Conservation (phyloP, 2,113 vertebrate species). For the Odontophorus gujanensis region DNA sequence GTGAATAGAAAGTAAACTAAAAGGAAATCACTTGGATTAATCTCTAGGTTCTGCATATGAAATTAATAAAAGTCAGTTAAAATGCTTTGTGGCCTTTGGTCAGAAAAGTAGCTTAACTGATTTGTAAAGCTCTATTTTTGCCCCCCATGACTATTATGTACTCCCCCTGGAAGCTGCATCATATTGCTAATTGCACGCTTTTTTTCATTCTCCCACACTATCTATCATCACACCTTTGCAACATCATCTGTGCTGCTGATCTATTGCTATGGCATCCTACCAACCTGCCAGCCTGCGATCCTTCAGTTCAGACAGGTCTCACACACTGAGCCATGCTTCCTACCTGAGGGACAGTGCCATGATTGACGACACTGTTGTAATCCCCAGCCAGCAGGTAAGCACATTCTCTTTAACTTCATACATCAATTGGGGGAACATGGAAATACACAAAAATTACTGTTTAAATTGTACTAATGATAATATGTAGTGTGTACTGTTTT, state of each 20-base stretch:
- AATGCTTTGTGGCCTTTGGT: not conserved
- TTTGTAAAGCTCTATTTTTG: not conserved
- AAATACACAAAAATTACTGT: not conserved
- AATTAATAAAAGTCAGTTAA: not conserved
- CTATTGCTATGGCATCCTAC: conserved; percentile 74
- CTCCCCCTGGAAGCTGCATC: conserved; percentile 80
- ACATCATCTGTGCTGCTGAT: conserved; percentile 70
- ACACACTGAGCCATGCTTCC: conserved; percentile 90
- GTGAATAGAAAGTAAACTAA: conserved; percentile 29
- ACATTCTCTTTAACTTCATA: not conserved
- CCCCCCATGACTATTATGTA: not conserved
- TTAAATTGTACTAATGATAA: not conserved
- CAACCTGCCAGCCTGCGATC: conserved; percentile 84
- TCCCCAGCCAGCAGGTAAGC: conserved; percentile 89
- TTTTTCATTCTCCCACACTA: conserved; percentile 77
- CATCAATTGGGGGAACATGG: accelerated
- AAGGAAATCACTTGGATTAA: not conserved
- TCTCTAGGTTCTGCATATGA: conserved; percentile 40
- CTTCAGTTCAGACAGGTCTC: conserved; percentile 95
- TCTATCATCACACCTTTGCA: conserved; percentile 73
- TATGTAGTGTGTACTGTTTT: accelerated
- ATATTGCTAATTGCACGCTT: conserved; percentile 80
- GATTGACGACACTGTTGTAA: conserved; percentile 88
- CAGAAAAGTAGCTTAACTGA: not conserved
- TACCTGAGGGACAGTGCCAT: conserved; percentile 88